Evolutionary conservation across 2,888 invertebrate species (phyloP), one percentile per base, ranked within the genome.

Genomic region (Hanleya hanleyi): DNA sequence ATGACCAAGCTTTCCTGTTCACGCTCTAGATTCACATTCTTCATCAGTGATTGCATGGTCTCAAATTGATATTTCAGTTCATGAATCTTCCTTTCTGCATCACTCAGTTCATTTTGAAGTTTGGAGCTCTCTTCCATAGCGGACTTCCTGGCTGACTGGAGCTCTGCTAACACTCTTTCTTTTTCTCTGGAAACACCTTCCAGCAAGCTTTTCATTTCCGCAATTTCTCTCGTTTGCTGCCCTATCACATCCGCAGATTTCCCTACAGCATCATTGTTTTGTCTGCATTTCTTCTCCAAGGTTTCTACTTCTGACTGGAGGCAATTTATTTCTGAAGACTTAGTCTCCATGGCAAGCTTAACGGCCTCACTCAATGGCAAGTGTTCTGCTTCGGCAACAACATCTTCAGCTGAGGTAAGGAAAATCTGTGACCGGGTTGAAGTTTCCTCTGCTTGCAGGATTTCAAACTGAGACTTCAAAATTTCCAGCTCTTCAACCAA

Each of bases 81-180:
- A 18, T 67, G 35, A 29, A 84, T 75, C 70, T 84, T 83, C 22
- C 80, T 74, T 62, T 79, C 76, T 69, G 83, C 77, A 3, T 77
- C 76, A 26, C 71, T 73, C 29, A 86, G 73, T 65, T 81, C 77
- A 18, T 71, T 64, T 37, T 78, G 78, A n/a, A 83, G 69, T 41
- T 77, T 75, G 18, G 74, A 65, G 33, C 82, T 78, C 70, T 80
- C 79, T 70, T 72, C 47, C 22, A 22, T n/a, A 47, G 22, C 47
- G 18, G 47, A n/a, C n/a, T 7, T 47, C 47, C 22, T 47, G n/a
- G n/a, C n/a, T n/a, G n/a, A n/a, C n/a, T n/a, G n/a, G n/a, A n/a
- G n/a, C n/a, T n/a, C n/a, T n/a, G n/a, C n/a, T n/a, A n/a, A n/a
- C n/a, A n/a, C n/a, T n/a, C n/a, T n/a, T n/a, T n/a, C n/a, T n/a